These are phyloP conservation scores for Trachelus stipa DNA, from an alignment of 2,888 invertebrate genomes.

Conservation along the genomic window DNA sequence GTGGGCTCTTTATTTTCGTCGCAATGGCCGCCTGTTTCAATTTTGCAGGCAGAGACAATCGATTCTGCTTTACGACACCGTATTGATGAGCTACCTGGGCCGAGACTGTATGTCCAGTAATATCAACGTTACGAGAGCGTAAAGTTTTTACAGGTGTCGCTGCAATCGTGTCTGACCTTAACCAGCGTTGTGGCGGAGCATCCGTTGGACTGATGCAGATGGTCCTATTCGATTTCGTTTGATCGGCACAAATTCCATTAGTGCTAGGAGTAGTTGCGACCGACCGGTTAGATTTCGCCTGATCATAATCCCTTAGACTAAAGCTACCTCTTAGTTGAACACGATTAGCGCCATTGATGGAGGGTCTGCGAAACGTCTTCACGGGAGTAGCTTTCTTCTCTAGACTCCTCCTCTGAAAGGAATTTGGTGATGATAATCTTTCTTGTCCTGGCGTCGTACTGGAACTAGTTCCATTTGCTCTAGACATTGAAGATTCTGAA, in stretches of 20 bases:
- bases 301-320: conserved; percentile 55
- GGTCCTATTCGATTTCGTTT: conserved; percentile 37
- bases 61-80: conserved; percentile 54
- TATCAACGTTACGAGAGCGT: conserved; percentile 64
- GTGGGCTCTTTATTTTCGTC: conserved; percentile 25
- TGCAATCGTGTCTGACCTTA: conserved; percentile 64
- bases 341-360: conserved; percentile 55
- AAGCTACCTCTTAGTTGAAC: conserved; percentile 54
- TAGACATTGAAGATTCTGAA: conserved; percentile 21
- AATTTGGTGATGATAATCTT: conserved; percentile 53
- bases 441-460: conserved; percentile 36
- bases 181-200: conserved; percentile 57
- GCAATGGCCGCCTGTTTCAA: conserved; percentile 38
- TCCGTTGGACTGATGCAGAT: conserved; percentile 39
- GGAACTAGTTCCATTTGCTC: not conserved
- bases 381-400: conserved; percentile 61
- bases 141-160: conserved; percentile 64
- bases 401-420: conserved; percentile 58
- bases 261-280: conserved; percentile 15
- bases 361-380: conserved; percentile 57
- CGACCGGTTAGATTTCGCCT: conserved; percentile 45
- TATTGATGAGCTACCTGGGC: conserved; percentile 59
- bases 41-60: conserved; percentile 52
- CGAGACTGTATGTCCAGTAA: conserved; percentile 58
- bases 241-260: not conserved